Base-by-base conservation (phyloP, 1,140 invertebrate species). In the Hydropsyche tenuis region DNA sequence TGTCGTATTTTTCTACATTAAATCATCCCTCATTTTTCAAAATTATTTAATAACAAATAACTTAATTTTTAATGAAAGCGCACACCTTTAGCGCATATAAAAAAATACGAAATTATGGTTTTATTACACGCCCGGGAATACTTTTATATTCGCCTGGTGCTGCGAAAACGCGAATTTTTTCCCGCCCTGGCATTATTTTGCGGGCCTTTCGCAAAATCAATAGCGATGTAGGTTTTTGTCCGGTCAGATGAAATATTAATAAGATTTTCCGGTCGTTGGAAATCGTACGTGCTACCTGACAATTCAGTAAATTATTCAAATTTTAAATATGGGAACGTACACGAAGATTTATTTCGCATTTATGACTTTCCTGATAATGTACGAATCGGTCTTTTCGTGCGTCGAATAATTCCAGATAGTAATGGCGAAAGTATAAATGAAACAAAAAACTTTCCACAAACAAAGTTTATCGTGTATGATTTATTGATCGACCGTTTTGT, bases 401-500 rank as follows among this genome's bases (percentile, higher is more conserved):
- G 23, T 60, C 22, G 11, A 25, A 25, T 60, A 25, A 60, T 60
- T 60, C 5, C 1, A 60, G 56, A 60, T 60, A 60, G 14, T 14
- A 53, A 20, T 16, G 11, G 4, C 9, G 16, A 23, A 23, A 60
- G 22, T 60, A 60, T 9, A 25, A 60, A 37, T 37, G 30, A 37
- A 37, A 37, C 30, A 37, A 60, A 60, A 60, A 60, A 27, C 6
- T 60, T 60, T 60, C 23, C 3, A 23, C 18, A 60, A 60, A 60
- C 56, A 60, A 60, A 60, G 56, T 60, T 60, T 60, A 60, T 60
- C 56, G 23, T 23, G 23, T 60, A 25, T 60, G 56, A 60, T 60
- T 60, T 60, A 60, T 60, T 60, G 56, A 60, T 60, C 56, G 23
- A 14, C 56, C 56, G 56, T 60, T 60, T 60, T 60, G 56, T 60